Base-by-base conservation (phyloP, 2,113 vertebrate genomes). In the Stigmatopora argus region DNA sequence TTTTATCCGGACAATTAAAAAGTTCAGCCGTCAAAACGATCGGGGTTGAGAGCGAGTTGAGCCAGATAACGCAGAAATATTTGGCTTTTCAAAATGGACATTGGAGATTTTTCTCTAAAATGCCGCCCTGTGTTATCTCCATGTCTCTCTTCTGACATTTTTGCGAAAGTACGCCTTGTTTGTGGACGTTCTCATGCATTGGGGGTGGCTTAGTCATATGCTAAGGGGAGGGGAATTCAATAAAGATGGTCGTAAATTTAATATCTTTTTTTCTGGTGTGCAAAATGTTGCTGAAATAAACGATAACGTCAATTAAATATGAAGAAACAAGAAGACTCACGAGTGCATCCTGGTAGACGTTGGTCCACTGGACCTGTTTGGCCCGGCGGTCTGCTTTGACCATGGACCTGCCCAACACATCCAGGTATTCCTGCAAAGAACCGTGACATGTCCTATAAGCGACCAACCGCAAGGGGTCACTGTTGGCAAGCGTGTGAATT, bases 321-420 rank as follows among this genome's bases (percentile, higher is more conserved):
- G 7, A 8, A 7, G 23, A 31, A 3, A 13, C 13, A 7, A 17
- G 53, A 31, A n/a, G 47, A 53, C 93, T 58, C 92, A 99, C 97
- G 93, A 98, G 88, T 10, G 94, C 97, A 68, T 99, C 97, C 84
- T 94, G 83, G 82, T 99, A 99, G 59, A 99, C 96, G 7, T 99
- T 99, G 62, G 97, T 99, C 97, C 96, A 99, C 34, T 99, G 96
- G 49, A 99, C 96, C 78, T 94, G 92, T 77, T 96, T 97, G 56
- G 93, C 92, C 79, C 85, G 92, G 15, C 85, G 88, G 82, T 92
- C 90, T 18, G 92, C 93, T 83, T 94, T 91, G 64, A 99, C 96
- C 96, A 99, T 98, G 0, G 96, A 95, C 82, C 96, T 92, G 66
- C 96, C 96, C 84, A 99, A 85, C 72, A 99, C 96, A 85, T 99